Percentiles rank a stretch among this genome's conserved stretches.
Evolutionary conservation across 2,888 invertebrate genomes (phyloP).

Genomic region (Drosophila anomalata): DNA sequence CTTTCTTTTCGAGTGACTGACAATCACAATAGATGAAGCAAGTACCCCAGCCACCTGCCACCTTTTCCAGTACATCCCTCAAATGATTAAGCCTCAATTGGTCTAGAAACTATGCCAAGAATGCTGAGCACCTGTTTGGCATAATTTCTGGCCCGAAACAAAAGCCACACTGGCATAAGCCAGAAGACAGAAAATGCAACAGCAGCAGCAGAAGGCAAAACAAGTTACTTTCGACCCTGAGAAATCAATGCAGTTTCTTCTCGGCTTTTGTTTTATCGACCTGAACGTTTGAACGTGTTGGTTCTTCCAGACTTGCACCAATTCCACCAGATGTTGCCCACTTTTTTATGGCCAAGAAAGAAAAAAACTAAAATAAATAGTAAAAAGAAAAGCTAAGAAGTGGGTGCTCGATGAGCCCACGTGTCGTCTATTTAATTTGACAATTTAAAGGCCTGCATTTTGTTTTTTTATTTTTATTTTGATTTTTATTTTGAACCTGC

Average conservation of each 20-base stretch:
- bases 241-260: conserved; percentile 61
- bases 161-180: conserved; percentile 6
- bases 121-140: conserved; percentile 74
- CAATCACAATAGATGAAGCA: conserved; percentile 70
- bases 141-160: conserved; percentile 52
- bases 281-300: conserved; percentile 50
- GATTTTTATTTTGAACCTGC: conserved; percentile 16
- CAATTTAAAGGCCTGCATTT: conserved; percentile 56
- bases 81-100: conserved; percentile 44
- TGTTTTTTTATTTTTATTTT: conserved; percentile 25
- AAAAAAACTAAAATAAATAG: conserved; percentile 30
- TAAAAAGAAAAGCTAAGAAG: not conserved
- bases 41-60: conserved; percentile 28
- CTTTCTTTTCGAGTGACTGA: conserved; percentile 18
- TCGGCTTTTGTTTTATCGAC: conserved; percentile 31
- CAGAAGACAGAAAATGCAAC: conserved; percentile 1
- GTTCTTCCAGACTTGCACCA: conserved; percentile 16
- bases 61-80: not conserved
- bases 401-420: conserved; percentile 20
- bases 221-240: conserved; percentile 67
- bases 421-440: conserved; percentile 60
- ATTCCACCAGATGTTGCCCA: conserved; percentile 53
- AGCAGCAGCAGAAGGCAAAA: conserved; percentile 22
- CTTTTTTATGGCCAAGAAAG: too few relatives aligned
- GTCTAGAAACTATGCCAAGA: conserved; percentile 70